Evolutionary conservation across 2,888 invertebrate species (phyloP).

Genomic region (Sthenelais limicola): DNA sequence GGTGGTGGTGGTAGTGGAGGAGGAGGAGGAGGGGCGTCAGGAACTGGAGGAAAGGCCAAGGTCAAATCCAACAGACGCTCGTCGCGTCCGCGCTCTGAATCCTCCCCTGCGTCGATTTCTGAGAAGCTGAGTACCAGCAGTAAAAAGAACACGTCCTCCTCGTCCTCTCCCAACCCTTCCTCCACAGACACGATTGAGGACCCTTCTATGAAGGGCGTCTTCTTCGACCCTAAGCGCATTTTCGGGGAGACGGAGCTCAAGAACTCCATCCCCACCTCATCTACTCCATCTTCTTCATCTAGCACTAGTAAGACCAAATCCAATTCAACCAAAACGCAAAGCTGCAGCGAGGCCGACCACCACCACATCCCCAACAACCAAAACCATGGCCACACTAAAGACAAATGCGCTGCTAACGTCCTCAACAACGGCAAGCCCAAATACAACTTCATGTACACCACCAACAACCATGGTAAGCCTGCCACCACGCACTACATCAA

Average conservation of each 20-base stretch:
- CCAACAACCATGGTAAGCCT: slow-evolving; percentile 17
- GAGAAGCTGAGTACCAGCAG: neutral
- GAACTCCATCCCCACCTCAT: too few species aligned
- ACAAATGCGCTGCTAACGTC: slow-evolving; percentile 42
- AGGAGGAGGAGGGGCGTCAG: neutral
- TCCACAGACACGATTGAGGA: neutral
- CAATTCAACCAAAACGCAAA: too few species aligned
- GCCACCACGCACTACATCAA: slow-evolving; percentile 62
- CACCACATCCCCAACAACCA: slow-evolving; percentile 41
- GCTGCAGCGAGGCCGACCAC: slow-evolving; percentile 47
- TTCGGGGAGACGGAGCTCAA: slow-evolving; percentile 50
- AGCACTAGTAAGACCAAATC: too few species aligned
- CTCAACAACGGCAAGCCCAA: slow-evolving; percentile 66
- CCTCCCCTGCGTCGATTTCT: neutral
- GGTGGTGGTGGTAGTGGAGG: neutral
- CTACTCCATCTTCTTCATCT: too few species aligned
- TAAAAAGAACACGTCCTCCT: too few species aligned
- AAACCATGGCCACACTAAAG: slow-evolving; percentile 8
- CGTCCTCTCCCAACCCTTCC: neutral
- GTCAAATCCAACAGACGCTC: neutral
- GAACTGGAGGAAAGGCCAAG: neutral
- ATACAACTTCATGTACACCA: slow-evolving; percentile 19
- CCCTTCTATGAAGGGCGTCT: slow-evolving; percentile 12
- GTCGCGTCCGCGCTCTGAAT: neutral
- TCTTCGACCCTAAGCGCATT: slow-evolving; percentile 40